Base-by-base conservation (phyloP, 2,113 vertebrate species). In the Patagioenas fasciata region DNA sequence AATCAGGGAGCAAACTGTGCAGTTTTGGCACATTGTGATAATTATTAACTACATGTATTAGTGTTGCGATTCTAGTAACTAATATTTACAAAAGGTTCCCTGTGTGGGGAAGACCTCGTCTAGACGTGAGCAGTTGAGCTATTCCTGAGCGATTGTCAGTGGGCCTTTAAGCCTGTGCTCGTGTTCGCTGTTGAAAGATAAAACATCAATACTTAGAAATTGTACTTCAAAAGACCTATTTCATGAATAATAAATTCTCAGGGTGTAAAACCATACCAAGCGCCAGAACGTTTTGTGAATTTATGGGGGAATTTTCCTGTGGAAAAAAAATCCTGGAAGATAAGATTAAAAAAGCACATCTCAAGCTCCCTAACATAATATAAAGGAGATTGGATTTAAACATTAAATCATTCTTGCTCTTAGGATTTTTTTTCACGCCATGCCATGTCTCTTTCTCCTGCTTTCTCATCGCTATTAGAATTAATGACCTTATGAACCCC, bases 31-130 rank as follows among this genome's bases (percentile, higher is more conserved):
- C 97, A 97, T 97, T 64, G 97, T 71, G 96, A 97, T 98, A 97
- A 98, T 98, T 98, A 98, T 98, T 98, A 98, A 97, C 97, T 97
- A 97, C 96, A 97, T 97, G 96, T 96, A 98, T 98, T 97, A 97
- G 97, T 96, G 96, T 96, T 98, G 95, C n/a, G 38, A 97, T 97
- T 97, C 98, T 97, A 96, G 96, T 97, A 97, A 98, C 97, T 98
- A 97, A 98, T 98, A 98, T 98, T 98, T 98, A 98, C 95, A 97
- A 97, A 98, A 98, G 97, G 93, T 97, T 98, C 96, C 96, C 98
- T 97, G 91, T 88, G 82, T 97, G 95, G 96, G 94, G 96, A 95
- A 97, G 98, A 98, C 98, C 97, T 97, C 9, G 34, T 89, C 93
- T 95, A 98, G 96, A 95, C 96, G 96, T 70, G 73, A 97, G 95